phyloP scores from a whole-genome alignment of 2,797 vertebrate species.

The Melanotaenia nigrans region DNA sequence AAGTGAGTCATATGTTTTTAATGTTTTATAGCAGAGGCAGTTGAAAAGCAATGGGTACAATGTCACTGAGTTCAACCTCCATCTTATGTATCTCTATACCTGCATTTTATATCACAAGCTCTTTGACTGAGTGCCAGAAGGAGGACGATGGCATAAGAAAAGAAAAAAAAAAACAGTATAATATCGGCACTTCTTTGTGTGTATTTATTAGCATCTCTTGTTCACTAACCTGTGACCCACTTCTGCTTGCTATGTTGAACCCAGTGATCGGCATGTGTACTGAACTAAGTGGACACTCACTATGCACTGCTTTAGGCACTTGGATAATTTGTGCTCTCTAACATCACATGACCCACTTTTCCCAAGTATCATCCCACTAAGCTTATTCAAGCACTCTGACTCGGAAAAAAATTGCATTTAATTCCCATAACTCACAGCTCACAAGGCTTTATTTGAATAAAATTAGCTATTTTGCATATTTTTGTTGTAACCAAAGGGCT shows the following conservation, averaged over 20 bases:
- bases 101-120: conserved; percentile 22
- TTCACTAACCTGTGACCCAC: conserved; percentile 29
- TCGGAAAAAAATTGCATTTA: conserved; percentile 28
- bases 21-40: conserved; percentile 30
- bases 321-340: conserved; percentile 49
- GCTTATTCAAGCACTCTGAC: conserved; percentile 24
- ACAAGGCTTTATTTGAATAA: conserved; percentile 42
- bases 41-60: conserved; percentile 17
- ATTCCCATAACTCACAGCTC: conserved; percentile 38
- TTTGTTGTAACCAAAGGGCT: conserved; percentile 18
- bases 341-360: conserved; percentile 70
- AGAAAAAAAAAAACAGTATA: background rate
- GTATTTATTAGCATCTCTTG: conserved; percentile 28
- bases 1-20: conserved; percentile 57
- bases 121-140: conserved; percentile 32
- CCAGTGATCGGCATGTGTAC: conserved; percentile 46
- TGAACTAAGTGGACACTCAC: conserved; percentile 57
- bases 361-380: conserved; percentile 37
- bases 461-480: conserved; percentile 31
- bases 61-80: conserved; percentile 10
- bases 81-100: conserved; percentile 37
- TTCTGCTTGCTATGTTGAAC: conserved; percentile 49
- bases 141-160: background rate
- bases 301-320: conserved; percentile 39
- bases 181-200: conserved; percentile 10